phyloP scores from a whole-genome alignment of 1,140 invertebrate species.

The Drosophila pachea region DNA sequence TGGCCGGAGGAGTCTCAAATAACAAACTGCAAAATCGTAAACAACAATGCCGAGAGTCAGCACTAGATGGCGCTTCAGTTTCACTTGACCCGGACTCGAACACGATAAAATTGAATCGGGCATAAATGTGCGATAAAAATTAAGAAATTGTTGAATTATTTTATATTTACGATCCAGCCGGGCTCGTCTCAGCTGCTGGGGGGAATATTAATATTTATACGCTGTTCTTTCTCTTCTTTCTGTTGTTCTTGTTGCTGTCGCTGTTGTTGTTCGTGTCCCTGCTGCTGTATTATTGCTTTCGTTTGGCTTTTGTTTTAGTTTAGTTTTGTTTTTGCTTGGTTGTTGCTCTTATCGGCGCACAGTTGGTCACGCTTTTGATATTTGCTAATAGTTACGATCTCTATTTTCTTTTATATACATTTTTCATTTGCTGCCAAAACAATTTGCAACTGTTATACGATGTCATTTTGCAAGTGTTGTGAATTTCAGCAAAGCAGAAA shows the following conservation, averaged over 20 bases:
- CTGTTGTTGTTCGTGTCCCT: constrained; percentile 2
- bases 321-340: constrained; percentile 26
- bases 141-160: constrained; percentile 76
- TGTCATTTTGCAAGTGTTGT: constrained; percentile 71
- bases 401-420: constrained; percentile 30
- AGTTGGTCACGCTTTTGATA: constrained; percentile 67
- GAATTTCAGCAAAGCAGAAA: constrained; percentile 47
- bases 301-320: constrained; percentile 9
- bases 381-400: constrained; percentile 61
- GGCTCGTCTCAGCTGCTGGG: neutral
- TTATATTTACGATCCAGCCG: constrained; percentile 54
- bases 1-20: constrained; percentile 43
- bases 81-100: constrained; percentile 51
- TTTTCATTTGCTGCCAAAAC: constrained; percentile 65
- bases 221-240: constrained; percentile 5
- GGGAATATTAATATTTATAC: constrained; percentile 56
- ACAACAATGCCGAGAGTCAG: constrained; percentile 50
- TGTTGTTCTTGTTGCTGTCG: neutral
- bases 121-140: constrained; percentile 72
- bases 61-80: constrained; percentile 70
- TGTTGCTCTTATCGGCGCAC: constrained; percentile 61
- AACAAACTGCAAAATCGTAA: constrained; percentile 76
- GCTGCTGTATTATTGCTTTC: constrained; percentile 34
- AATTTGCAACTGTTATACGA: constrained; percentile 68
- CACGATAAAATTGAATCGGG: constrained; percentile 47